Conservation (phyloP, 2,797 vertebrate species). For the Sebastes nivosus region DNA sequence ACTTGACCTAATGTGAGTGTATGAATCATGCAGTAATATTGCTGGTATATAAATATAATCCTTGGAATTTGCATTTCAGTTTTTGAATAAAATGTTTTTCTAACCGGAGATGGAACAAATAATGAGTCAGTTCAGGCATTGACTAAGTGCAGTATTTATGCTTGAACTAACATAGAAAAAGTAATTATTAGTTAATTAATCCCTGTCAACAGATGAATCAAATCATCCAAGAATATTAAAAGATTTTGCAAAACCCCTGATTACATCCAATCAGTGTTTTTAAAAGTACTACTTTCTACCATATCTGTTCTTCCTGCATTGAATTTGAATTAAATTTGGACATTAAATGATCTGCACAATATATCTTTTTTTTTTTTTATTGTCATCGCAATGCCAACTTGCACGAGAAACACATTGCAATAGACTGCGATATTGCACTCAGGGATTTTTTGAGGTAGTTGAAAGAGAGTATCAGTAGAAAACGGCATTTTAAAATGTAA, state of each 20-base stretch:
- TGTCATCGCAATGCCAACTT: not conserved
- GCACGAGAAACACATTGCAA: not conserved
- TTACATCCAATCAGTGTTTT: not conserved
- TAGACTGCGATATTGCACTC: not conserved
- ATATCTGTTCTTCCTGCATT: not conserved
- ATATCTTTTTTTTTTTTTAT: not conserved
- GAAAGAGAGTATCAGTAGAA: not conserved
- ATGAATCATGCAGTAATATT: not conserved
- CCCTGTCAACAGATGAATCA: not conserved
- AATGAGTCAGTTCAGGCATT: not conserved
- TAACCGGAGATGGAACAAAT: not conserved
- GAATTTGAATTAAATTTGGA: not conserved
- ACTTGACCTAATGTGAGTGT: not conserved
- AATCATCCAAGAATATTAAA: accelerated
- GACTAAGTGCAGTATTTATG: not conserved
- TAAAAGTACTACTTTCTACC: not conserved
- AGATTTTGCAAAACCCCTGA: not conserved
- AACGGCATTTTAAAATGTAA: not conserved
- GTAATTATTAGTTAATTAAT: not conserved
- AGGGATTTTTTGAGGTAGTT: not conserved
- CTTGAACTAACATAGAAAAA: not conserved
- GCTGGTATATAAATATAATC: not conserved
- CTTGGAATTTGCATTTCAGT: not conserved
- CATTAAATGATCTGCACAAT: not conserved
- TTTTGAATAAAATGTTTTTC: not conserved